These are phyloP conservation scores for Microctonus brassicae DNA, from an alignment of 2,888 invertebrate genomes.

Conservation along the genomic window DNA sequence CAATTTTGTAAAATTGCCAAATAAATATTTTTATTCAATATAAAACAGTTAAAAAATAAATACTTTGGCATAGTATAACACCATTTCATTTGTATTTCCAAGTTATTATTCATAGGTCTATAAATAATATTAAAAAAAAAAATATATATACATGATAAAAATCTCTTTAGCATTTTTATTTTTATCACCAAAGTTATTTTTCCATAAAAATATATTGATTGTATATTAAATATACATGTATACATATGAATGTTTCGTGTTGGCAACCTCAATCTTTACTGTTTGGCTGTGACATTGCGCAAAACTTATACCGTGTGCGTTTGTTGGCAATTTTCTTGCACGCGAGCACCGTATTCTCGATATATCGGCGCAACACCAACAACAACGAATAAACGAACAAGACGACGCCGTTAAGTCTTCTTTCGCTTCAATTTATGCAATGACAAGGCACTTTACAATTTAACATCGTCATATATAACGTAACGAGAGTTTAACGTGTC, in stretches of 20 bases:
- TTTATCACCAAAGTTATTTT: not conserved
- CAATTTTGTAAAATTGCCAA: not conserved
- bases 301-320: conserved; percentile 10
- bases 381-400: not conserved
- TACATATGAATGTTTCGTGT: conserved; percentile 3
- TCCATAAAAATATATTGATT: not conserved
- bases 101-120: too few relatives aligned
- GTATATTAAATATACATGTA: not conserved
- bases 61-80: not conserved
- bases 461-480: conserved; percentile 9
- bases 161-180: not conserved
- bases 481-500: conserved; percentile 11
- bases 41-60: not conserved
- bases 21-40: not conserved
- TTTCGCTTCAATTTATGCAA: conserved; percentile 29
- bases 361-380: not conserved
- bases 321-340: conserved; percentile 17
- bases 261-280: conserved; percentile 24
- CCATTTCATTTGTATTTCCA: not conserved
- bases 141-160: not conserved
- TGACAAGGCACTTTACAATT: conserved; percentile 20
- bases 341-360: conserved; percentile 20
- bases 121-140: too few relatives aligned
- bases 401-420: conserved; percentile 10
- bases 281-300: conserved; percentile 16